Base-by-base conservation (phyloP, 2,888 invertebrate genomes). In the Monochamus alternatus region DNA sequence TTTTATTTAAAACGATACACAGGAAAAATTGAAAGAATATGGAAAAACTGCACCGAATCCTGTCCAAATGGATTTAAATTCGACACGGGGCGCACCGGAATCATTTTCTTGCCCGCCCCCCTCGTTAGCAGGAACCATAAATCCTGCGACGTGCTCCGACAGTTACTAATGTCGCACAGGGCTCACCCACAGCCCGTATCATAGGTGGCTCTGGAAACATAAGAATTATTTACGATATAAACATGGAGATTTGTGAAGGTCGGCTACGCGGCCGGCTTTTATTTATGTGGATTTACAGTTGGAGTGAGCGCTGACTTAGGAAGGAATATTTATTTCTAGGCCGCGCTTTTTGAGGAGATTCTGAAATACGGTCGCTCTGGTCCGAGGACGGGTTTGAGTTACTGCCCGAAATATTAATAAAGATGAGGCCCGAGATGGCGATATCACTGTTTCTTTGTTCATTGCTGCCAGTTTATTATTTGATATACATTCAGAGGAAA, bases 141-240 rank as follows among this genome's bases (percentile, higher is more conserved):
- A 65, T 65, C 47, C 64, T 65, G 64, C 64, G 64, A 65, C 64
- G 30, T 30, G 44, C 64, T 22, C 47, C 47, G 64, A 65, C 64
- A 65, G 64, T 47, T 65, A 65, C 64, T 65, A 65, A 65, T 65
- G 64, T 65, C 30, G 44, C 44, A 22, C 47, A 30, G 44, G 44
- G 44, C 47, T 65, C 64, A 55, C 66, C 66, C 66, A 66, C 66
- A 32, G 66, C 52, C 66, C 66, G 38, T 38, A 66, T 66, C 66
- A 66, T 66, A 70, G 70, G 70, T 70, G 70, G 44, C 70, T 70
- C 60, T 70, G 62, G 70, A 69, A 70, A 70, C 70, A 70, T 62
- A 70, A 70, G 70, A 60, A 70, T 70, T 70, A 70, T 70, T 70
- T 70, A 70, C 51, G 70, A 70, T 60, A 60, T 51, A 70, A 70